These are phyloP conservation scores for Prionailurus viverrinus DNA, from an alignment of 2,113 vertebrate genomes.

Conservation along the genomic window DNA sequence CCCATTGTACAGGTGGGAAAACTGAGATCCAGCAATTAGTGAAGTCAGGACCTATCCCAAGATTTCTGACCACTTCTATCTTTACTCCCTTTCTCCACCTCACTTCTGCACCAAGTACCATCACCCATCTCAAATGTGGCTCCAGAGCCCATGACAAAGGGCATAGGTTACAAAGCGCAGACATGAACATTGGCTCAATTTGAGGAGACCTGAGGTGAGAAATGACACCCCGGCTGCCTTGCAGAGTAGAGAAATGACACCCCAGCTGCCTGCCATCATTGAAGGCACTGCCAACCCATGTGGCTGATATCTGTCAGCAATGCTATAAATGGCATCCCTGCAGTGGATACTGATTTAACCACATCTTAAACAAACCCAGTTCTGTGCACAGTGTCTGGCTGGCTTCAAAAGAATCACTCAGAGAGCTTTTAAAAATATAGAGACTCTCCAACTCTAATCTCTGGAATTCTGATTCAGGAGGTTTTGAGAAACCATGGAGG, in stretches of 20 bases:
- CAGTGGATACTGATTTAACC: background rate
- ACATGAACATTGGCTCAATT: background rate
- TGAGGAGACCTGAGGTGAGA: background rate
- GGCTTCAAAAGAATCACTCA: background rate
- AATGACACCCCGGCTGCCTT: accelerated
- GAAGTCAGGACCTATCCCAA: too few species aligned
- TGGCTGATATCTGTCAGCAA: background rate
- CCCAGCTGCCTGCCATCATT: background rate
- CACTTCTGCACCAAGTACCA: background rate
- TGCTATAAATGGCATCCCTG: background rate
- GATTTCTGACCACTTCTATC: background rate
- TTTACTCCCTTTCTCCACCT: background rate
- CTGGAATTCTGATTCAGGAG: background rate
- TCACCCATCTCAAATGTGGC: background rate
- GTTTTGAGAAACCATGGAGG: background rate
- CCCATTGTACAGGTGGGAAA: background rate
- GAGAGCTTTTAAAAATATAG: background rate
- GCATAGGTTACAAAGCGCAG: background rate
- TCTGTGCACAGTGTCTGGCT: background rate
- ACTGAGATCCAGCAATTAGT: background rate
- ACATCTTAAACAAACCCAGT: background rate
- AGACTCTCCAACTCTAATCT: background rate
- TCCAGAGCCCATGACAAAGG: background rate
- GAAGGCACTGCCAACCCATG: too few species aligned
- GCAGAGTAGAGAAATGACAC: accelerated